Evolutionary conservation across 2,113 vertebrate species (phyloP).

Genomic region (Dipodomys spectabilis): DNA sequence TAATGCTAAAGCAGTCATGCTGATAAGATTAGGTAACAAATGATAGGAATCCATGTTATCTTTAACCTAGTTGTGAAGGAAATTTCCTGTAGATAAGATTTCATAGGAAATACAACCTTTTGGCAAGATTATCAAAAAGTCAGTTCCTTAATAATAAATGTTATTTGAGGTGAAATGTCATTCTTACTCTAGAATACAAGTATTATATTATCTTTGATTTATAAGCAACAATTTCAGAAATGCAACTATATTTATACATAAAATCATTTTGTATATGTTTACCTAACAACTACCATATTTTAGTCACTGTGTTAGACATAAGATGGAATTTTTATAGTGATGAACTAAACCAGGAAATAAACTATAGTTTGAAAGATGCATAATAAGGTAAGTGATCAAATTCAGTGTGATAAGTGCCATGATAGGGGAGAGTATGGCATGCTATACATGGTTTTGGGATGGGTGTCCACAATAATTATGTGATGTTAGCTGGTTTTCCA

Average conservation of each 20-base stretch:
- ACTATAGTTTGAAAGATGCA: too few species aligned
- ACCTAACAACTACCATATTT: neutral
- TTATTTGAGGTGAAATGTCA: neutral
- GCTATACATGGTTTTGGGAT: too few species aligned
- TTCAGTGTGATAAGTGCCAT: neutral
- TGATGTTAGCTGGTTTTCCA: too few species aligned
- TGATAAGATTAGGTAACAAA: neutral
- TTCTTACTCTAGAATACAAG: neutral
- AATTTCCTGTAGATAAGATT: neutral
- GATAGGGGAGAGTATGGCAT: neutral
- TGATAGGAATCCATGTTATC: neutral
- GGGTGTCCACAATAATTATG: too few species aligned
- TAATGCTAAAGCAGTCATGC: neutral
- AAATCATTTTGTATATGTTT: neutral
- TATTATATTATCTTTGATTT: neutral
- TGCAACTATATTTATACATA: constrained; percentile 20
- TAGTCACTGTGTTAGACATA: neutral
- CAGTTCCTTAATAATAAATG: constrained; percentile 16
- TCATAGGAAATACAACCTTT: constrained; percentile 29
- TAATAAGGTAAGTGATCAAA: neutral
- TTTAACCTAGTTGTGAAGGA: neutral
- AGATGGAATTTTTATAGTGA: neutral
- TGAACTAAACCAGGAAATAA: neutral
- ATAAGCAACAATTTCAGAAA: neutral
- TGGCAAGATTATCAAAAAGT: constrained; percentile 13